Conservation (phyloP, 1,140 invertebrate genomes). For the Magallana ariakensis region DNA sequence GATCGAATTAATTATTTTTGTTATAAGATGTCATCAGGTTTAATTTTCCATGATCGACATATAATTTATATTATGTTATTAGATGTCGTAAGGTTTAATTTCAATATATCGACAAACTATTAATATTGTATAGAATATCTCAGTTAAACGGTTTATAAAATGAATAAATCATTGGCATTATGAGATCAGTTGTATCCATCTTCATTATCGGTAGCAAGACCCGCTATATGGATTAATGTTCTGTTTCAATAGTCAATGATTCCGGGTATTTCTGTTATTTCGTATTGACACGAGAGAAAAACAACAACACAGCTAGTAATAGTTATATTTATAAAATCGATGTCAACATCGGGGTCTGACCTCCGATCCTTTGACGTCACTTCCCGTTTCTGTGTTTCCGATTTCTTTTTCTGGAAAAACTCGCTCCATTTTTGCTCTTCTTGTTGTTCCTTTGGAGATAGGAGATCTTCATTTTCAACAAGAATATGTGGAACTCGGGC, state of each 20-base stretch:
- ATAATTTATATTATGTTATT: not conserved
- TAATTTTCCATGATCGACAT: not conserved
- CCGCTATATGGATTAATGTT: not conserved
- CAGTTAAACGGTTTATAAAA: no score
- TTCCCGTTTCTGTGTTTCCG: not conserved
- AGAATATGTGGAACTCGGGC: conserved; percentile 4
- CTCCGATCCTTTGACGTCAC: not conserved
- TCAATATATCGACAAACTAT: no score
- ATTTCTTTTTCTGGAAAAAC: not conserved
- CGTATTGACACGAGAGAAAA: not conserved
- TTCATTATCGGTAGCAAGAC: not conserved
- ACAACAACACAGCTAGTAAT: not conserved
- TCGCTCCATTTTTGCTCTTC: conserved; percentile 5
- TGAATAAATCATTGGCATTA: no score
- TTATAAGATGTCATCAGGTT: not conserved
- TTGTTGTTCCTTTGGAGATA: not conserved
- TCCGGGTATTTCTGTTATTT: not conserved
- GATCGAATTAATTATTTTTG: not conserved
- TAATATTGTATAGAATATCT: no score
- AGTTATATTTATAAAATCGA: not conserved
- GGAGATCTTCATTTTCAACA: not conserved
- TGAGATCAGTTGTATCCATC: no score
- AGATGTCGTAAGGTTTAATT: no score
- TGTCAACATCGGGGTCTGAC: not conserved
- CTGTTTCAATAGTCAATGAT: not conserved